These are phyloP conservation scores for Drosophila pectinifera DNA, from an alignment of 1,140 invertebrate genomes.

Conservation along the genomic window DNA sequence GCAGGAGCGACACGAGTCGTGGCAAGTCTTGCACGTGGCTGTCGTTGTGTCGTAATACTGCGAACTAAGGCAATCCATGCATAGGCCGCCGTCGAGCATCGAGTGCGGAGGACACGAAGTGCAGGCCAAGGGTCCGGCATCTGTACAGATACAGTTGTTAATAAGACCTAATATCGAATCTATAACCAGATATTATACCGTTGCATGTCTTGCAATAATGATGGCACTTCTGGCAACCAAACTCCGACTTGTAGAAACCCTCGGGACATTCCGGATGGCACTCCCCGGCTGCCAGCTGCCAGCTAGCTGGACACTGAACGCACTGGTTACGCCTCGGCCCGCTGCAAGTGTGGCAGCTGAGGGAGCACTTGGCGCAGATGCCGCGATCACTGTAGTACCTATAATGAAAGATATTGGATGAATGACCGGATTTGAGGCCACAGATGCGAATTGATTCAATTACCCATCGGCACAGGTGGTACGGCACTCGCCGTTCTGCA, in stretches of 20 bases:
- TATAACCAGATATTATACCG: conserved; percentile 86
- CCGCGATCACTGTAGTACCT: conserved; percentile 94
- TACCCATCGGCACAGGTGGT: conserved; percentile 89
- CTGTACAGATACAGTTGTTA: conserved; percentile 70
- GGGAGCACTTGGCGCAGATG: conserved; percentile 92
- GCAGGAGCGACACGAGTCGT: conserved; percentile 89
- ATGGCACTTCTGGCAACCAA: conserved; percentile 93
- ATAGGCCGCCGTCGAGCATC: conserved; percentile 90
- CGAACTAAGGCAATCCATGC: conserved; percentile 90
- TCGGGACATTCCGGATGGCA: conserved; percentile 94
- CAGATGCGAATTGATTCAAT: conserved; percentile 13
- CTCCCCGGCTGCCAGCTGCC: conserved; percentile 91
- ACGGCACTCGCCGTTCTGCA: conserved; percentile 92
- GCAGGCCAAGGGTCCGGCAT: conserved; percentile 90
- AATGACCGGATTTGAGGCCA: too few species aligned
- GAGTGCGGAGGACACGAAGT: conserved; percentile 90
- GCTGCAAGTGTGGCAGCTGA: conserved; percentile 93
- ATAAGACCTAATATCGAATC: too few species aligned
- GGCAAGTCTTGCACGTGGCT: conserved; percentile 89
- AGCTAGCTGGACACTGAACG: conserved; percentile 91
- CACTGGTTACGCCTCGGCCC: conserved; percentile 93
- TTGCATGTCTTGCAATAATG: conserved; percentile 93
- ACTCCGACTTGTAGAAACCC: conserved; percentile 92
- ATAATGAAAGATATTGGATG: background rate
- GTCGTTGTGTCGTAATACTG: conserved; percentile 90